Evolutionary conservation across 2,888 invertebrate genomes (phyloP).

Genomic region (Dryomyza anilis): DNA sequence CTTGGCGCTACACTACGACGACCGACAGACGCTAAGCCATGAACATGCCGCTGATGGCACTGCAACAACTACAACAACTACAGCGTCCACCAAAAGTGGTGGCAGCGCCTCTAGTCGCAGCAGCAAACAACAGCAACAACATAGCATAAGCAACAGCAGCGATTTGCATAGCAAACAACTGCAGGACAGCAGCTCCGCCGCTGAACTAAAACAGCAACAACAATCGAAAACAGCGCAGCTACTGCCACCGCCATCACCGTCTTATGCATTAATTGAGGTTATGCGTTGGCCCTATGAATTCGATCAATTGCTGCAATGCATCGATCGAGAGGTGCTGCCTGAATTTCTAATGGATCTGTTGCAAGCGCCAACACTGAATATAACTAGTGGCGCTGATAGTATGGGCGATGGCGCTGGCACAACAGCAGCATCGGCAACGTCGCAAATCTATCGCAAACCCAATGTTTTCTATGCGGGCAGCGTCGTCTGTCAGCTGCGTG

Average conservation of each 20-base stretch:
- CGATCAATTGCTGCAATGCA: constrained; percentile 83
- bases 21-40: constrained; percentile 52
- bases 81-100: constrained; percentile 31
- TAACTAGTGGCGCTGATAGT: constrained; percentile 46
- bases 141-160: constrained; percentile 36
- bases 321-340: constrained; percentile 90
- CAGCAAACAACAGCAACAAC: constrained; percentile 30
- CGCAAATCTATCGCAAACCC: constrained; percentile 62
- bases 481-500: constrained; percentile 88
- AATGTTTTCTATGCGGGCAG: constrained; percentile 90
- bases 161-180: constrained; percentile 30
- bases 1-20: constrained; percentile 58
- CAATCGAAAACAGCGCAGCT: constrained; percentile 19
- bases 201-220: not conserved
- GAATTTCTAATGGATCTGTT: constrained; percentile 83
- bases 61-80: constrained; percentile 3
- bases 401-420: too few species aligned
- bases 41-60: constrained; percentile 12
- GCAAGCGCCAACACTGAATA: constrained; percentile 71
- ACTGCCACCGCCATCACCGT: constrained; percentile 44
- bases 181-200: not conserved
- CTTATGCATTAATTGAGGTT: constrained; percentile 76
- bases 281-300: constrained; percentile 87
- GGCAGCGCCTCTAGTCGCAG: constrained; percentile 40
- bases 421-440: too few species aligned